phyloP scores from a whole-genome alignment of 2,797 vertebrate species.

The Phalloptychus januarius region DNA sequence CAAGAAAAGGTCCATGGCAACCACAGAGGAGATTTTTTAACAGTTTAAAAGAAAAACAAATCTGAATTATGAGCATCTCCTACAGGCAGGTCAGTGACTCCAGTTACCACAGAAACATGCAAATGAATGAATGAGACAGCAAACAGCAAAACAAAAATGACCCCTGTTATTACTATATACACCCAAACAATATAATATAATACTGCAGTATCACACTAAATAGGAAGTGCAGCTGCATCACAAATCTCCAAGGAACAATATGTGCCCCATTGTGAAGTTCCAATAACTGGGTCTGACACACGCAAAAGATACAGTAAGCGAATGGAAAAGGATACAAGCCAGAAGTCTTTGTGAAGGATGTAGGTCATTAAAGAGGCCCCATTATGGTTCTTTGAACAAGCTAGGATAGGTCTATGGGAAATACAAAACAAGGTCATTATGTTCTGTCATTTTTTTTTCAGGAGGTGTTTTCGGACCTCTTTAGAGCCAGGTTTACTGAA shows the following conservation, averaged over 20 bases:
- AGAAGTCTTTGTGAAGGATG: background rate
- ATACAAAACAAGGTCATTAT: no score
- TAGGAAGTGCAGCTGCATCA: conserved; percentile 32
- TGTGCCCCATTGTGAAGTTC: conserved; percentile 21
- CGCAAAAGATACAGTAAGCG: background rate
- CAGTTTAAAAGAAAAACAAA: conserved; percentile 32
- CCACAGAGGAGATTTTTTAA: conserved; percentile 15
- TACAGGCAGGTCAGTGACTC: conserved; percentile 59
- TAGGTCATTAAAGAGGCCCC: conserved; percentile 18
- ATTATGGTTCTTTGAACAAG: no score
- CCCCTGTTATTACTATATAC: conserved; percentile 26
- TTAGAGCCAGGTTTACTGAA: no score
- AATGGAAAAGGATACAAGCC: background rate
- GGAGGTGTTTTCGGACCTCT: no score
- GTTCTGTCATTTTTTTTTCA: no score
- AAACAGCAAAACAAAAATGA: conserved; percentile 19
- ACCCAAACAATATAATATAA: conserved; percentile 30
- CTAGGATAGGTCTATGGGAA: no score
- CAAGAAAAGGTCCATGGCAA: background rate
- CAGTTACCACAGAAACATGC: conserved; percentile 79
- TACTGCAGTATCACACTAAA: conserved; percentile 11
- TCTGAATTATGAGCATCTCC: conserved; percentile 26
- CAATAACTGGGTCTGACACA: conserved; percentile 7
- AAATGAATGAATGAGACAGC: conserved; percentile 67
- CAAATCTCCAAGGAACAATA: conserved; percentile 36